Evolutionary conservation across 1,140 invertebrate species (phyloP).

Genomic region (Triops cancriformis): DNA sequence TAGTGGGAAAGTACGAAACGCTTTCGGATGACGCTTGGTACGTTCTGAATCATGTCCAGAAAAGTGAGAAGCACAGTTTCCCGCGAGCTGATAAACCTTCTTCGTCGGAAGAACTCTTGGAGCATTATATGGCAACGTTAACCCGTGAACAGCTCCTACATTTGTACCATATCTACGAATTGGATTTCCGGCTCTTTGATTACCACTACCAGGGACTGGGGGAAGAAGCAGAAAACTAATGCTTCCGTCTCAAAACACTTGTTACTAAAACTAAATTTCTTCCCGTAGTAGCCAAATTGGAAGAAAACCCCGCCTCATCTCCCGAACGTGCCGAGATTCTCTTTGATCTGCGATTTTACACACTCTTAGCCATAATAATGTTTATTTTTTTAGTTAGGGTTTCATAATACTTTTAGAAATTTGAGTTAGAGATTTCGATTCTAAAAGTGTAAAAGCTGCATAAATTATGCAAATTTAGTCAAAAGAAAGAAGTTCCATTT

Average conservation of each 20-base stretch:
- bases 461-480: background rate
- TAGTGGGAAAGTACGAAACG: constrained; percentile 69
- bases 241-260: background rate
- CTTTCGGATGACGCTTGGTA: constrained; percentile 58
- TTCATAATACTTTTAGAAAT: no score
- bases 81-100: constrained; percentile 52
- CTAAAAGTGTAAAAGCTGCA: no score
- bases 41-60: constrained; percentile 45
- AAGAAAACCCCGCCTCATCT: no score
- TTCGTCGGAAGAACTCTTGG: constrained; percentile 57
- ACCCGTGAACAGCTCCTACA: constrained; percentile 56
- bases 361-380: no score
- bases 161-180: constrained; percentile 62
- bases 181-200: constrained; percentile 71
- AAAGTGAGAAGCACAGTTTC: constrained; percentile 53
- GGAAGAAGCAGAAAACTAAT: constrained; percentile 14
- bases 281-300: no score
- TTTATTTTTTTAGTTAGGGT: no score
- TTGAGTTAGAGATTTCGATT: no score
- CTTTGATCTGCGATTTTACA: no score
- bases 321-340: no score
- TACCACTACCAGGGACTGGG: constrained; percentile 42
- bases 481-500: background rate
- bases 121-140: constrained; percentile 61
- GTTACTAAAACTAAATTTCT: no score